Base-by-base conservation (phyloP, 2,888 invertebrate genomes). In the Steinernema hermaphroditum region DNA sequence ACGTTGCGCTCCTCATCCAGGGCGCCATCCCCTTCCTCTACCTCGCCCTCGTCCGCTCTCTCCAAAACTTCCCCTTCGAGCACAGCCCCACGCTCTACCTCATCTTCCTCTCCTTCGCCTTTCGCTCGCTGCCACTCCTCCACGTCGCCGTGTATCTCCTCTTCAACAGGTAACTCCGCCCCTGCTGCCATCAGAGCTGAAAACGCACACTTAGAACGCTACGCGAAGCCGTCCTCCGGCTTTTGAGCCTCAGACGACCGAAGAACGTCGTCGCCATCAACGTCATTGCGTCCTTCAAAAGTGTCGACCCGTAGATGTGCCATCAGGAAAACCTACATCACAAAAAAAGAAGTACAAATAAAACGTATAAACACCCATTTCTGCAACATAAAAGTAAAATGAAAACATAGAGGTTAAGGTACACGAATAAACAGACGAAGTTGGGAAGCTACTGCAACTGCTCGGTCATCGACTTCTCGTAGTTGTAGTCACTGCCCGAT, bases 31-130 rank as follows among this genome's bases (percentile, higher is more conserved):
- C 54, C 24, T 54, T 54, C 54, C 22, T 54, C 54, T 54, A 54
- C 54, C 54, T 54, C 54, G 54, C 54, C 4, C 27, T 54, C 2
- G 54, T 54, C 54, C 22, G 54, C 22, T 54, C 54, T 16, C 54
- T 54, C 12, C 54, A 54, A 16, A 54, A 22, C 24, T 54, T 22
- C 24, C 9, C 54, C 27, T 54, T 54, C 27, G 27, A 54, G 24
- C 2, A 27, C 27, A 27, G 24, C 4, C 27, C 22, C 12, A 54
- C 27, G 24, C 54, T 54, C 27, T 54, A 54, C 54, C 9, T 54
- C 27, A 54, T 27, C 27, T 54, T 54, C 54, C 54, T 54, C 22
- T 54, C 54, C n/a, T 22, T 54, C 24, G 54, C 54, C 22, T 54
- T 54, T 27, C 54, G 54, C 27, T 54, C 54, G 54, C 54, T 54